Base-by-base conservation (phyloP, 2,888 invertebrate genomes). In the Hoplodrina blanda region DNA sequence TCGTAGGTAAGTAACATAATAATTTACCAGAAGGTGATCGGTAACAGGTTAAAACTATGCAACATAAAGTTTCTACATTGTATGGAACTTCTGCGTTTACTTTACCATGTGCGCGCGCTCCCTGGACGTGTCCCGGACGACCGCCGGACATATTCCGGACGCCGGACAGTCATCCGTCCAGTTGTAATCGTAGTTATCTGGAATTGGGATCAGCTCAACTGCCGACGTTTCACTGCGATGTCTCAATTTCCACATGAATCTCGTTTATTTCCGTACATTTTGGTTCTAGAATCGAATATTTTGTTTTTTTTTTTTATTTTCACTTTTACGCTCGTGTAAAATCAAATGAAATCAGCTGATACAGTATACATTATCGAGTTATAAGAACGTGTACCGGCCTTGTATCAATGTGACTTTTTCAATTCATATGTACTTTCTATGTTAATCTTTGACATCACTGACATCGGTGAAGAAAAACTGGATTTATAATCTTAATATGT, bases 161-260 rank as follows among this genome's bases (percentile, higher is more conserved):
- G 63, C 64, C 76, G 63, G 60, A 76, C 72, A 74, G 82, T 75
- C 76, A 73, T 83, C 83, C 83, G 81, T 75, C 73, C 63, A 67
- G 67, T 80, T 76, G 69, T 69, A 62, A 66, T 79, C 65, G 67
- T 53, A 68, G 74, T 68, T 83, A 83, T 83, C 82, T 81, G 54
- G 76, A 63, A 83, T 82, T 76, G 67, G 55, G 74, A 83, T 81
- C 83, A 71, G 65, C 56, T 64, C 41, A 67, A 66, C 56, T 60
- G 63, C 54, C 50, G 57, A 25, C 60, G 65, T 65, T 70, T 64
- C 75, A 66, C 66, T 54, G 11, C 56, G 69, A 75, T 79, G 67
- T 59, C 56, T 67, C 62, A 64, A 79, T 78, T 78, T 70, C 75
- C 75, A 64, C 67, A 65, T 49, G 53, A 57, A 49, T 54, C 25